phyloP scores from a whole-genome alignment of 92 coral and sea anemone species.

The Palythoa caribaeorum region DNA sequence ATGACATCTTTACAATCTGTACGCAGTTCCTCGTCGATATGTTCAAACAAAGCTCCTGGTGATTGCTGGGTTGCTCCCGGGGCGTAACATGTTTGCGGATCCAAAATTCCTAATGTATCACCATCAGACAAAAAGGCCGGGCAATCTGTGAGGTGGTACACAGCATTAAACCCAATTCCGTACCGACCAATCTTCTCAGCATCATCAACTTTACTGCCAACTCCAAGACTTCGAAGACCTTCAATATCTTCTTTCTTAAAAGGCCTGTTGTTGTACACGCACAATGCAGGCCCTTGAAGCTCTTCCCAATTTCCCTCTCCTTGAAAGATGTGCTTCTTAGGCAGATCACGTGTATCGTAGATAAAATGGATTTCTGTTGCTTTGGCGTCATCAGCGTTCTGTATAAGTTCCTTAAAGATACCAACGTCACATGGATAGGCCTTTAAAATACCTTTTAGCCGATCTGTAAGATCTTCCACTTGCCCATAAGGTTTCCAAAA shows the following conservation, averaged over 20 bases:
- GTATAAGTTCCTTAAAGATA: conserved; percentile 56
- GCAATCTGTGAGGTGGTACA: conserved; percentile 95
- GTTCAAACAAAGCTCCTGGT: conserved; percentile 80
- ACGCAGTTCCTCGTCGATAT: conserved; percentile 49
- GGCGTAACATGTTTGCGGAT: conserved; percentile 83
- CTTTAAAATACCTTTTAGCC: conserved; percentile 51
- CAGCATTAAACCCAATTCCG: conserved; percentile 95
- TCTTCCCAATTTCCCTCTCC: conserved; percentile 75
- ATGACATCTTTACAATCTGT: conserved; percentile 77
- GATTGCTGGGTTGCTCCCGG: conserved; percentile 75
- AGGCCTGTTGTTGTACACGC: conserved; percentile 88
- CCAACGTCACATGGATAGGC: conserved; percentile 57
- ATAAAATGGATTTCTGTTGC: conserved; percentile 60
- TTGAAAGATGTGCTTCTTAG: conserved; percentile 11
- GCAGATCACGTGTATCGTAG: conserved; percentile 47
- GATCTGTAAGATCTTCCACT: conserved; percentile 51
- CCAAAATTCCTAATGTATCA: conserved; percentile 80
- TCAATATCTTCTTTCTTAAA: conserved; percentile 82
- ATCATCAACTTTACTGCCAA: conserved; percentile 84
- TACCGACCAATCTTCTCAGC: conserved; percentile 94
- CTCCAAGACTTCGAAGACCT: conserved; percentile 88
- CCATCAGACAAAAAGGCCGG: conserved; percentile 88
- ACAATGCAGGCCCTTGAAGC: conserved; percentile 93
- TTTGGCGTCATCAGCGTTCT: conserved; percentile 61
- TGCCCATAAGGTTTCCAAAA: conserved; percentile 45